Evolutionary conservation across 2,113 vertebrate genomes (phyloP), one percentile per base, ranked within the genome.

Genomic region (Oreochromis tanganicae): DNA sequence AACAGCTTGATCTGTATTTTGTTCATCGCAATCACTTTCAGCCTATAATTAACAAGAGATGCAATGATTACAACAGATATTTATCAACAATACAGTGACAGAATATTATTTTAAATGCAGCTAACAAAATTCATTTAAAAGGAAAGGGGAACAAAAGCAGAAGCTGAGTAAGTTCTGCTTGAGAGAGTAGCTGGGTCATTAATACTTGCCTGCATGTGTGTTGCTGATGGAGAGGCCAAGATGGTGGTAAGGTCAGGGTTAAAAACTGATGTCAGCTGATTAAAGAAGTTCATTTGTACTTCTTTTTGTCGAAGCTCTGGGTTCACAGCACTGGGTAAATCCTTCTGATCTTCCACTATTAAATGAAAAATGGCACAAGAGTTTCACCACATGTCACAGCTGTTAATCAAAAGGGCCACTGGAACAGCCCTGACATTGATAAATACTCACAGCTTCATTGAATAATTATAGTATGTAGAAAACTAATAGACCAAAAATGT

Each of bases 271-370:
- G 98, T 99, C 94, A 99, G 46, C 82, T 99, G 99, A 94, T 99
- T 99, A 91, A 99, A 97, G 94, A 99, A 99, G 94, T 99, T 99
- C 98, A 99, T 98, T 92, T 99, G 98, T 7, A 99, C 99, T 95
- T 99, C 99, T 89, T 99, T 99, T 87, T 99, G 98, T 80, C 97
- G 96, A 87, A 99, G 96, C 82, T 99, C 99, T 0, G 98, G 98
- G 92, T 97, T 99, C 89, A 99, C 97, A 0, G 97, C 97, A 29
- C 97, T 97, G 71, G 97, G 97, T 86, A 97, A 78, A 84, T 99
- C 98, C 92, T 99, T 99, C 96, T 99, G 98, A 91, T 99, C 99
- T 94, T 99, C 99, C 95, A 99, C 99, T 99, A 85, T 71, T 79
- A 80, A 83, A 90, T 4, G 63, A 82, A 52, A 68, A 48, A 83